Evolutionary conservation across 2,797 vertebrate genomes (phyloP).

Genomic region (Dendrocincla tyrannina): DNA sequence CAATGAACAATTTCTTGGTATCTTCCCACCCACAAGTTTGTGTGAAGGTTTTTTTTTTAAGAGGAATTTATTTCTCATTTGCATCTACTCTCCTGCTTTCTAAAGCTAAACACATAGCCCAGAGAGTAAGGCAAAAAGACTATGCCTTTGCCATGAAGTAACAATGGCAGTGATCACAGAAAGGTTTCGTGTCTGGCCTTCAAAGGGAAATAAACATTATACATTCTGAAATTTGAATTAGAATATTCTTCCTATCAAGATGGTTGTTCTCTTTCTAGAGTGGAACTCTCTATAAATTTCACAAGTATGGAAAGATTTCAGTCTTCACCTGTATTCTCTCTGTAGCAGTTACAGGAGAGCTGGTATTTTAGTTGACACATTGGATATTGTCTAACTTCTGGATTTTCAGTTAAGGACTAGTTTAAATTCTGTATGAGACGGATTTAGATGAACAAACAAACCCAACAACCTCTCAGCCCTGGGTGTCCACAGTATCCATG

Average conservation of each 20-base stretch:
- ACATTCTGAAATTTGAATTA: neutral
- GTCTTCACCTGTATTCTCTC: neutral
- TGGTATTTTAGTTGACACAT: neutral
- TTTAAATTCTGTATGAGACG: neutral
- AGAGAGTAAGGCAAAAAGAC: neutral
- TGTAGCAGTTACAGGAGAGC: neutral
- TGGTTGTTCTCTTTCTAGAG: neutral
- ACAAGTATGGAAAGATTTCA: fast-evolving
- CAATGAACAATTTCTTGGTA: conserved; percentile 37
- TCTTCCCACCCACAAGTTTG: neutral
- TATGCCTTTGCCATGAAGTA: neutral
- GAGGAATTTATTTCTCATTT: neutral
- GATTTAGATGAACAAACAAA: neutral
- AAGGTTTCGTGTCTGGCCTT: neutral
- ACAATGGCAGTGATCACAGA: neutral
- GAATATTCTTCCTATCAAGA: neutral
- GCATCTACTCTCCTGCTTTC: neutral
- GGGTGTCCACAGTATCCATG: fast-evolving
- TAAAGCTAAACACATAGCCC: neutral
- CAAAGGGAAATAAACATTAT: neutral
- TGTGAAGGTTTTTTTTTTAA: neutral
- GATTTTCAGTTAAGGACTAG: neutral
- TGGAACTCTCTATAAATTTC: neutral
- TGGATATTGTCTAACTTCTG: neutral
- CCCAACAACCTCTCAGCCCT: neutral